phyloP scores from a whole-genome alignment of 2,113 vertebrate species.

The Fulmarus glacialis region DNA sequence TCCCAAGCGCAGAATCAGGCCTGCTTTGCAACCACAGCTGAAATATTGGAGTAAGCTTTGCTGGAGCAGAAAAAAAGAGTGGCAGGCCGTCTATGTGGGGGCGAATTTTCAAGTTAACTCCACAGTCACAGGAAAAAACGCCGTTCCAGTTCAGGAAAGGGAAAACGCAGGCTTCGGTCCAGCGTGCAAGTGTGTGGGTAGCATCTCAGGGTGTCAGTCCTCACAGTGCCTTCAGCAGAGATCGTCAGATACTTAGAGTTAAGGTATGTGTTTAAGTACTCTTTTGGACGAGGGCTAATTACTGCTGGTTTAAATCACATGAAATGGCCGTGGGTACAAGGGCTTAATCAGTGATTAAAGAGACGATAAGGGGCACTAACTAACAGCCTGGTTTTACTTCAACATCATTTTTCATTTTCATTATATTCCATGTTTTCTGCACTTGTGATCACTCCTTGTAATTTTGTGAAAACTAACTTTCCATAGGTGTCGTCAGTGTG shows the following conservation, averaged over 20 bases:
- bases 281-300: not conserved
- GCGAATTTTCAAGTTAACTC: not conserved
- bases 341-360: not conserved
- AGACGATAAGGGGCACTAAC: accelerated
- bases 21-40: not conserved
- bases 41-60: not conserved
- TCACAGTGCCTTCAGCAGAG: not conserved
- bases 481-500: not conserved
- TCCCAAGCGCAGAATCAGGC: not conserved
- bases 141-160: not conserved
- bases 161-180: not conserved
- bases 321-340: not conserved
- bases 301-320: not conserved
- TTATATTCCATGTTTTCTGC: not conserved
- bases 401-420: not conserved
- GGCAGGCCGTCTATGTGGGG: not conserved
- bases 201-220: not conserved
- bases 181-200: not conserved
- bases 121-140: not conserved
- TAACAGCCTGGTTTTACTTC: not conserved
- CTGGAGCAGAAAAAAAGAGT: not conserved
- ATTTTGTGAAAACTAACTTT: not conserved
- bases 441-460: not conserved
- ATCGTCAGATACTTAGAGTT: not conserved
- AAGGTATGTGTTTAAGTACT: not conserved